Conservation (phyloP, 2,113 vertebrate genomes). For the Thalassoma bifasciatum region DNA sequence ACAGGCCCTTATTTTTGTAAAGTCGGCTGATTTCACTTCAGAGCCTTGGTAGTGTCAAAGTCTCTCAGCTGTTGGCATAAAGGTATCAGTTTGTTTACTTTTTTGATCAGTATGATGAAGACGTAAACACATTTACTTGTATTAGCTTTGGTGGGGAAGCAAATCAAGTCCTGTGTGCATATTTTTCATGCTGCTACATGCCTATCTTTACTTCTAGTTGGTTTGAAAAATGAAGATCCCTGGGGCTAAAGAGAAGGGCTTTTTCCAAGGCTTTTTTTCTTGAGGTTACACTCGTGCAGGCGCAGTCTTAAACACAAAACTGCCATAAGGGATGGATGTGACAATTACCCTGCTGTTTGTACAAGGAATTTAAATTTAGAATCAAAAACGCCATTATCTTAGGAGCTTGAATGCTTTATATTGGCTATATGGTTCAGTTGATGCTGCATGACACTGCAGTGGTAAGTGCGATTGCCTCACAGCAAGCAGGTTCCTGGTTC, state of each 20-base stretch:
- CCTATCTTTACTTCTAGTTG: constrained; percentile 73
- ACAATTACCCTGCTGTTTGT: constrained; percentile 17
- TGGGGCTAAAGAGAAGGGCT: constrained; percentile 63
- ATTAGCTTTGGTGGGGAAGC: constrained; percentile 62
- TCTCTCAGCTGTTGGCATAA: background rate
- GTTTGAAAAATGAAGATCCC: constrained; percentile 75
- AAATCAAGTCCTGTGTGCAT: constrained; percentile 79
- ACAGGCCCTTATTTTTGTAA: background rate
- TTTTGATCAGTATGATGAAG: constrained; percentile 12
- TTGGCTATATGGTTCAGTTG: too few relatives aligned
- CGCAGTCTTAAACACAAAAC: constrained; percentile 31
- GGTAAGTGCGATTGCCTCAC: too few relatives aligned
- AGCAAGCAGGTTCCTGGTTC: too few relatives aligned
- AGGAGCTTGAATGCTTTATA: background rate
- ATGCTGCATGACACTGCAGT: too few relatives aligned
- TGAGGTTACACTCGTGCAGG: constrained; percentile 45
- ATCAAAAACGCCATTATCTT: background rate
- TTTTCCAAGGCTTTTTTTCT: constrained; percentile 49
- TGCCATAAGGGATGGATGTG: constrained; percentile 13
- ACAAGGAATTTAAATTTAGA: background rate
- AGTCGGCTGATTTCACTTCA: background rate
- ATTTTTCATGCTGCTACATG: constrained; percentile 85
- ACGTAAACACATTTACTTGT: constrained; percentile 16
- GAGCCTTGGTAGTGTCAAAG: background rate
- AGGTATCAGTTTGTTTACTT: background rate